phyloP scores from a whole-genome alignment of 2,797 vertebrate species.

The Phoxinus dragarum region DNA sequence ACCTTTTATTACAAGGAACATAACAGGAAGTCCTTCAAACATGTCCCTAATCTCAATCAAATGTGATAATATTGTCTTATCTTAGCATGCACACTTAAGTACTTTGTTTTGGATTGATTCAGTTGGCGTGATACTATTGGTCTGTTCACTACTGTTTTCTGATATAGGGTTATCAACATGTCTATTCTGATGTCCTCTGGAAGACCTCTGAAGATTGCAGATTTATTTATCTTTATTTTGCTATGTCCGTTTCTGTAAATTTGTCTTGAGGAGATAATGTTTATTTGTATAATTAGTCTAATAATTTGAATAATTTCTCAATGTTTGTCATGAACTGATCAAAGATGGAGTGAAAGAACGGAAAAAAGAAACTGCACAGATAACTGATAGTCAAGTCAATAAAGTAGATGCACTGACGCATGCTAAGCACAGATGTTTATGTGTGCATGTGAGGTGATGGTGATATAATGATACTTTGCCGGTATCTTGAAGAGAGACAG shows the following conservation, averaged over 20 bases:
- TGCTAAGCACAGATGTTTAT: not conserved
- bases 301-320: not conserved
- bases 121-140: constrained; percentile 8
- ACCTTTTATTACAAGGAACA: not conserved
- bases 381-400: constrained; percentile 3
- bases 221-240: not conserved
- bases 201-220: not conserved
- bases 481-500: not conserved
- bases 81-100: not conserved
- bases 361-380: constrained; percentile 4
- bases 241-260: not conserved
- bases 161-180: constrained; percentile 34
- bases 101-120: not conserved
- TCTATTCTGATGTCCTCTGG: not conserved
- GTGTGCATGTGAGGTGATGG: not conserved
- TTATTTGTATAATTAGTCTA: not conserved
- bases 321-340: not conserved
- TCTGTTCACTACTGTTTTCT: constrained; percentile 46
- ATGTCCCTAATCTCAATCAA: not conserved
- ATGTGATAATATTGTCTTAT: constrained; percentile 12
- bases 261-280: not conserved
- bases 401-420: not conserved
- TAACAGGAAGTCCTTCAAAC: not conserved
- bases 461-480: not conserved
- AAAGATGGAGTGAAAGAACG: not conserved